Conservation (phyloP, 2,888 invertebrate species). For the Drosophila macrospina region DNA sequence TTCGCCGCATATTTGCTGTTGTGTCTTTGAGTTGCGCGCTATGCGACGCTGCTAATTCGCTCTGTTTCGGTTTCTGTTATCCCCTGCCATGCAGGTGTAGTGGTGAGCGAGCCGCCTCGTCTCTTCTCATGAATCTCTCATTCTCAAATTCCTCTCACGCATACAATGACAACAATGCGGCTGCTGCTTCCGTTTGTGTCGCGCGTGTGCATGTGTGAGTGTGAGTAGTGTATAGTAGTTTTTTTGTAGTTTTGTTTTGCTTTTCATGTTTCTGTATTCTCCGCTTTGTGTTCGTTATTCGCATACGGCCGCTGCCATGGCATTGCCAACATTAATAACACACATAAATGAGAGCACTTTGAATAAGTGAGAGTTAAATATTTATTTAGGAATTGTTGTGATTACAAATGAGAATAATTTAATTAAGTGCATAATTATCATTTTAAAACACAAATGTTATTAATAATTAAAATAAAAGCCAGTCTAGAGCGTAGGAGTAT, state of each 20-base stretch:
- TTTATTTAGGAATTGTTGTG: not conserved
- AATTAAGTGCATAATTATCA: not conserved
- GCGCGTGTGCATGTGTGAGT: slow-evolving; percentile 24
- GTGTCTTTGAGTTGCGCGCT: slow-evolving; percentile 38
- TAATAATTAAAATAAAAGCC: not conserved
- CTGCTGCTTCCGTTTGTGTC: slow-evolving; percentile 49
- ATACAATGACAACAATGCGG: slow-evolving; percentile 29
- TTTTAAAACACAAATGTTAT: not conserved
- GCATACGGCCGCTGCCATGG: slow-evolving; percentile 34
- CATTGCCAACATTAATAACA: slow-evolving; percentile 58
- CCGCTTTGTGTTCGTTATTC: slow-evolving; percentile 52
- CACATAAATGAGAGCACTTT: slow-evolving; percentile 18
- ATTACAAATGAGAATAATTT: not conserved
- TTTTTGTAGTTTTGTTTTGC: slow-evolving; percentile 75
- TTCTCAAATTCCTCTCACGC: slow-evolving; percentile 38
- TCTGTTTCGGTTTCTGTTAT: slow-evolving; percentile 40
- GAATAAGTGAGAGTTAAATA: not conserved
- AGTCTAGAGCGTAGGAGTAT: not conserved
- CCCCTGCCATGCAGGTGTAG: slow-evolving; percentile 64
- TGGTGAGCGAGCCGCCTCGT: slow-evolving; percentile 41
- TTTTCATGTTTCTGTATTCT: slow-evolving; percentile 66
- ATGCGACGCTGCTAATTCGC: slow-evolving; percentile 55
- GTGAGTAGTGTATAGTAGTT: slow-evolving; percentile 51
- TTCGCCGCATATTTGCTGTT: slow-evolving; percentile 41
- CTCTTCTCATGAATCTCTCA: slow-evolving; percentile 23